These are phyloP conservation scores for Conistra vaccinii DNA, from an alignment of 2,888 invertebrate species.

Conservation along the genomic window DNA sequence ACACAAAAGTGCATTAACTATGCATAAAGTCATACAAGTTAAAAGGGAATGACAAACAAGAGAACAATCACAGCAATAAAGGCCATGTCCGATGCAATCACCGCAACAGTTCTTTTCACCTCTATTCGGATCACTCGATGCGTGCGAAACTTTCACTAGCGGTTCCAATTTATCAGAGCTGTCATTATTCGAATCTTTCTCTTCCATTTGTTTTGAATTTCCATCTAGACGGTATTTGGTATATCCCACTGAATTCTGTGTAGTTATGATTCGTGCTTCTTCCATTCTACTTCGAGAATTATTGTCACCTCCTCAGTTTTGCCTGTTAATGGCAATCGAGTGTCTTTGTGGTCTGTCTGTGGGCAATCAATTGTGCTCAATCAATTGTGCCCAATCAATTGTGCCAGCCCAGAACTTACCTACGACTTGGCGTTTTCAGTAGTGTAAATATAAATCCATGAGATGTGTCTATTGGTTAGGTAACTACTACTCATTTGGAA, in stretches of 20 bases:
- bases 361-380: not conserved
- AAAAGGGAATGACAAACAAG: conserved; percentile 34
- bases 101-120: conserved; percentile 12
- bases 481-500: not conserved
- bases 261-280: conserved; percentile 23
- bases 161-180: not conserved
- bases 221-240: not conserved
- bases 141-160: not conserved
- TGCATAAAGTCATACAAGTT: conserved; percentile 36
- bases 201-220: not conserved
- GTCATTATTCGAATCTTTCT: not conserved
- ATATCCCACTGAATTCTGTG: conserved; percentile 10
- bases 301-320: not conserved
- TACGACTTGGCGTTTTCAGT: not conserved
- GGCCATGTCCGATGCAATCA: conserved; percentile 41
- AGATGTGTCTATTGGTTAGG: not conserved
- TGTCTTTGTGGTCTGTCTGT: not conserved
- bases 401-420: not conserved
- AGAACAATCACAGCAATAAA: conserved; percentile 53
- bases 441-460: not conserved
- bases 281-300: conserved; percentile 9
- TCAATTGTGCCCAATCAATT: not conserved
- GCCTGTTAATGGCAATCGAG: not conserved
- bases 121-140: not conserved
- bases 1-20: conserved; percentile 31